phyloP scores from a whole-genome alignment of 2,797 vertebrate species.

The Agapornis canus region DNA sequence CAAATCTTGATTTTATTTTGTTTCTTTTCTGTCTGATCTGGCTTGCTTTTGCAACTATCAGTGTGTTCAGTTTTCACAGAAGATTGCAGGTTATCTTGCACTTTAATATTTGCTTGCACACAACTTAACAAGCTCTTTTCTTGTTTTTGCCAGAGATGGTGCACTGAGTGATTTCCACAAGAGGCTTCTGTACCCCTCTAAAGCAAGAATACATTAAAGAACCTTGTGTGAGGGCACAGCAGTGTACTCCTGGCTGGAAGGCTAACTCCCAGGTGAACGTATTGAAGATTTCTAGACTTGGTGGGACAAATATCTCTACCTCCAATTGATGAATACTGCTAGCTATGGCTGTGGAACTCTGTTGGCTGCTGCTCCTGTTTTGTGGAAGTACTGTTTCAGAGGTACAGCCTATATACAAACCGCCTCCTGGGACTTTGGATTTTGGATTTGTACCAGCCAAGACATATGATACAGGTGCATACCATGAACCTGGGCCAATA shows the following conservation, averaged over 20 bases:
- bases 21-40: not conserved
- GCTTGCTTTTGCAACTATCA: not conserved
- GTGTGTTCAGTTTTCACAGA: not conserved
- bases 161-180: slow-evolving; percentile 22
- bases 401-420: slow-evolving; percentile 69
- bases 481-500: slow-evolving; percentile 77
- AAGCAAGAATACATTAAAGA: not conserved
- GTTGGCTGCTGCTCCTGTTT: slow-evolving; percentile 77
- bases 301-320: slow-evolving; percentile 3
- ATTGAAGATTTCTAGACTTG: not conserved
- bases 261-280: not conserved
- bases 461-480: slow-evolving; percentile 87
- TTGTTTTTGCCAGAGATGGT: slow-evolving; percentile 64
- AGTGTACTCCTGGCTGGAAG: not conserved
- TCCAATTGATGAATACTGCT: slow-evolving; percentile 64
- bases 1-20: not conserved
- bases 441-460: slow-evolving; percentile 87
- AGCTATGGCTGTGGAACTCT: slow-evolving; percentile 77
- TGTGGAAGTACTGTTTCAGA: slow-evolving; percentile 76
- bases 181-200: slow-evolving; percentile 27
- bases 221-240: slow-evolving; percentile 1
- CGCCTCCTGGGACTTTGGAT: slow-evolving; percentile 79
- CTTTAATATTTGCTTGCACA: not conserved
- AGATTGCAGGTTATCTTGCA: not conserved
- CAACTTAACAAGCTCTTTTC: slow-evolving; percentile 44